These are phyloP conservation scores for Sebastiscus albofasciatus DNA, from an alignment of 2,797 vertebrate species.

Conservation along the genomic window DNA sequence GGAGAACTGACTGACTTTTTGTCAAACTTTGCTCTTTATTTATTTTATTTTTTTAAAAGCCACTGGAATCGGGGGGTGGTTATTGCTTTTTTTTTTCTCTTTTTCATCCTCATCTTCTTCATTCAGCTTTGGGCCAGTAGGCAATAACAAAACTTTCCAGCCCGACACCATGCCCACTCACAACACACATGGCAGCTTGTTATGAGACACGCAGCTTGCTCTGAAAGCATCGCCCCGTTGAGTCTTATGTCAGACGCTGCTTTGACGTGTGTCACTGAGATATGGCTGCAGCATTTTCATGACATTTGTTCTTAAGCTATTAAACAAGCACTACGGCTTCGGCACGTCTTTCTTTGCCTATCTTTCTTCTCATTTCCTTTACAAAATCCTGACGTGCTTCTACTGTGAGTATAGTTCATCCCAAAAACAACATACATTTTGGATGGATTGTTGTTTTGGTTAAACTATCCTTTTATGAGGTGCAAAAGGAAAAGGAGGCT, in stretches of 20 bases:
- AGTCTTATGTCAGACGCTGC: not conserved
- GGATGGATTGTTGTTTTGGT: not conserved
- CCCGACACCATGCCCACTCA: constrained; percentile 49
- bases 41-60: not conserved
- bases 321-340: constrained; percentile 47
- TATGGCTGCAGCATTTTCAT: constrained; percentile 19
- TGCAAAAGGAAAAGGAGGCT: not conserved
- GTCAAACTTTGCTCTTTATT: not conserved
- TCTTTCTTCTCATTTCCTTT: not conserved
- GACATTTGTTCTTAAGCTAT: not conserved
- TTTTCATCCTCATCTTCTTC: not conserved
- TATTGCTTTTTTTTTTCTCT: not conserved
- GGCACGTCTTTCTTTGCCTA: not conserved
- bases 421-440: constrained; percentile 10
- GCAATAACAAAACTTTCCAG: not conserved
- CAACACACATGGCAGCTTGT: constrained; percentile 37
- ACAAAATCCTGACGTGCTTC: constrained; percentile 5
- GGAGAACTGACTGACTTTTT: constrained; percentile 4
- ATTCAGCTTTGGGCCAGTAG: not conserved
- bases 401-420: constrained; percentile 30
- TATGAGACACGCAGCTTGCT: constrained; percentile 34
- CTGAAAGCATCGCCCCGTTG: not conserved
- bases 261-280: constrained; percentile 4
- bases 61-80: not conserved
- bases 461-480: not conserved